Conservation (phyloP, 1,140 invertebrate species). For the Ceratosolen solmsi region DNA sequence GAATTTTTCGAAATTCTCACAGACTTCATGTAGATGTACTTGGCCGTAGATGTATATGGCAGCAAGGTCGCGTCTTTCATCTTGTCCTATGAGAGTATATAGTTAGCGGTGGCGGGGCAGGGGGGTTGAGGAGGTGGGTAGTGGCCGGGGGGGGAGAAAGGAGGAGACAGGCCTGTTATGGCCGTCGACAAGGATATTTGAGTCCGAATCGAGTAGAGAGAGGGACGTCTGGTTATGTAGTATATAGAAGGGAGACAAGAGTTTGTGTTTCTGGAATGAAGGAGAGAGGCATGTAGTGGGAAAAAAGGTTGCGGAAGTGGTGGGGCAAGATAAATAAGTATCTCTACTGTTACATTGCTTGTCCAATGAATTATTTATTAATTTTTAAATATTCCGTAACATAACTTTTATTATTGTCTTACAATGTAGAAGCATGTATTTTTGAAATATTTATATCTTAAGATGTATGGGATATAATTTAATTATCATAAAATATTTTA, state of each 20-base stretch:
- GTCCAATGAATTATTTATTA: background rate
- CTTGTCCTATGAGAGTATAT: background rate
- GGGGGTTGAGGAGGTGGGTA: background rate
- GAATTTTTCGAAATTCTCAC: constrained; percentile 42
- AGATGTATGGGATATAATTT: background rate
- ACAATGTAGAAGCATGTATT: background rate
- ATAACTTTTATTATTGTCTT: background rate
- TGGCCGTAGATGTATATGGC: background rate
- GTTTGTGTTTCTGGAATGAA: background rate
- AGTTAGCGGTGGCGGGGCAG: background rate
- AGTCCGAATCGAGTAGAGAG: constrained; percentile 17
- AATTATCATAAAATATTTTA: background rate
- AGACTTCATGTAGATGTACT: background rate
- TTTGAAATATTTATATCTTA: background rate
- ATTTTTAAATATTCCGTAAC: background rate
- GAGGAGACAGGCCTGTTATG: background rate
- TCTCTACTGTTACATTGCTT: background rate
- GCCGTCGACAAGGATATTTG: constrained; percentile 37
- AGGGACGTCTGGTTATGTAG: constrained; percentile 9
- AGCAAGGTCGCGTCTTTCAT: constrained; percentile 35
- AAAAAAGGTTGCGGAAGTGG: constrained; percentile 15
- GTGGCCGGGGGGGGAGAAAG: background rate
- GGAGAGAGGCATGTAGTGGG: background rate
- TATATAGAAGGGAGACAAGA: constrained; percentile 8
- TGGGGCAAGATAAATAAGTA: background rate